phyloP scores from a whole-genome alignment of 2,113 vertebrate genomes.

The Sakesphorus luctuosus region DNA sequence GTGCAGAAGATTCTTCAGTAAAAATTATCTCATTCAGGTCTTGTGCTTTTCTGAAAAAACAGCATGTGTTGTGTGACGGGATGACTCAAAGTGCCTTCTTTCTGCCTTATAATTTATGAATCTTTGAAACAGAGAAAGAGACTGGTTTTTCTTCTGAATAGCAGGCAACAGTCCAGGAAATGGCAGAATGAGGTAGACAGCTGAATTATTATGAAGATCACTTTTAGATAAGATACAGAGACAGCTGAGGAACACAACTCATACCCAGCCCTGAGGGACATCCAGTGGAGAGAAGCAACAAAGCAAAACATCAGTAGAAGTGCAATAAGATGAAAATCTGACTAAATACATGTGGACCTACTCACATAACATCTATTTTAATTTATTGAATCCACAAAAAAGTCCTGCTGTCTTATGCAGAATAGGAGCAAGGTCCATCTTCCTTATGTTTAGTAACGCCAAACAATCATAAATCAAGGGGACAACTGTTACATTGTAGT shows the following conservation, averaged over 20 bases:
- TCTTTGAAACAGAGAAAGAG: neutral
- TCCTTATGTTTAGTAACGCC: neutral
- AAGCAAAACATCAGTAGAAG: neutral
- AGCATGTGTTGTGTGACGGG: neutral
- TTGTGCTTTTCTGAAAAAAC: neutral
- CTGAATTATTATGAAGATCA: constrained; percentile 26
- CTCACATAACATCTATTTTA: neutral
- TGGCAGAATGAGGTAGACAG: constrained; percentile 33
- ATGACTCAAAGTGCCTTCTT: constrained; percentile 18
- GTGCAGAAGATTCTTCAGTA: neutral
- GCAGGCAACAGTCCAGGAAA: constrained; percentile 37
- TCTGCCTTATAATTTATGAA: constrained; percentile 19
- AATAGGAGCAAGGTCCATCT: neutral
- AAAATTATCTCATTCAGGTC: neutral
- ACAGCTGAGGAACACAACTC: constrained; percentile 33
- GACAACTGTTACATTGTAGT: neutral
- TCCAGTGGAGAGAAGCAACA: neutral
- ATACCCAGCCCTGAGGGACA: neutral
- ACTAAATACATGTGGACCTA: neutral
- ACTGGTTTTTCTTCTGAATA: neutral
- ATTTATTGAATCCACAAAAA: neutral
- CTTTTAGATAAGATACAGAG: constrained; percentile 25
- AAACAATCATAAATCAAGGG: neutral
- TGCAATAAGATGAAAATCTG: neutral
- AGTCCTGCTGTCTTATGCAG: neutral